A percentile compares a stretch with the other conserved stretches of the same genome.
These are phyloP conservation scores for Aptenodytes forsteri DNA, from an alignment of 2,113 vertebrate species.

Conservation along the genomic window DNA sequence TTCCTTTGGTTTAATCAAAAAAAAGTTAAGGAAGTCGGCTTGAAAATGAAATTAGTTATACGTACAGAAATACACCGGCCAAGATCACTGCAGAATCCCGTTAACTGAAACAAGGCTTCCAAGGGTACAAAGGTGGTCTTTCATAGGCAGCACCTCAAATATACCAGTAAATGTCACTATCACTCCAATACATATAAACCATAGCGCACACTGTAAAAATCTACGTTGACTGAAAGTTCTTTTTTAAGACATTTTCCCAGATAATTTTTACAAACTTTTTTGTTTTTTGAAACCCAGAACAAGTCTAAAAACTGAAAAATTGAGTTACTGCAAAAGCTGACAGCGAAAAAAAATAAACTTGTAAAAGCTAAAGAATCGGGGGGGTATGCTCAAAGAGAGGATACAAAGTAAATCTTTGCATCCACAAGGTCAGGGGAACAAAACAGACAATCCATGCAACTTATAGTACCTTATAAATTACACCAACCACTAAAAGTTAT, in stretches of 20 bases:
- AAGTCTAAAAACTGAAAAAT: neutral
- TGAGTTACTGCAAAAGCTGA: neutral
- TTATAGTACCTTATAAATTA: neutral
- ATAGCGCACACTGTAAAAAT: neutral
- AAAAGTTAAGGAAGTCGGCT: neutral
- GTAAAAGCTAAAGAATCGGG: neutral
- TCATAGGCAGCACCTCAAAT: neutral
- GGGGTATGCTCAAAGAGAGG: neutral
- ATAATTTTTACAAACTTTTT: neutral
- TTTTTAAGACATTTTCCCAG: neutral
- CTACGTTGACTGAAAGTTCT: neutral
- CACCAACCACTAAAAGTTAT: neutral
- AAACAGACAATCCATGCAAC: neutral
- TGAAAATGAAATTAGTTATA: neutral
- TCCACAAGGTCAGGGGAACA: neutral
- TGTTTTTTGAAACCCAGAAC: neutral
- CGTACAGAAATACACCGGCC: accelerated
- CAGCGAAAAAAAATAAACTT: neutral
- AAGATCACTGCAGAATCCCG: neutral
- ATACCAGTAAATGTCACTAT: neutral
- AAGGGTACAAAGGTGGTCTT: neutral
- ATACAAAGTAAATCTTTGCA: neutral
- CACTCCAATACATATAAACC: neutral
- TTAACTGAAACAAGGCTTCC: neutral
- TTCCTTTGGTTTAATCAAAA: neutral